Evolutionary conservation across 2,888 invertebrate species (phyloP), one percentile per base, ranked within the genome.

Genomic region (Mesoligia furuncula): DNA sequence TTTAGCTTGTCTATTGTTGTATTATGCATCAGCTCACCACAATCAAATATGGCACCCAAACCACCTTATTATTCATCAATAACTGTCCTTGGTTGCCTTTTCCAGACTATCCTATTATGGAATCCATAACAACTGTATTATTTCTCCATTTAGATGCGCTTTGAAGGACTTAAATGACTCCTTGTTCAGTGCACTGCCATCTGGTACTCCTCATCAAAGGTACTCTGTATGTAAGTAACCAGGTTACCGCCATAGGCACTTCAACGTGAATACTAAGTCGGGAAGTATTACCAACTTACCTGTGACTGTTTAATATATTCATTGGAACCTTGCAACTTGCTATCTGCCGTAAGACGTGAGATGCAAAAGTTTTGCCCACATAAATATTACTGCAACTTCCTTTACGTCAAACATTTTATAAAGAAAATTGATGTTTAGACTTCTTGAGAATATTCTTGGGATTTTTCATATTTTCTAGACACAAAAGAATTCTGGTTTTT

Each of bases 301-400:
- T 92, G 90, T 84, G 89, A 89, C 88, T 87, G 80, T 83, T 90
- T 94, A 95, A 95, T 94, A 92, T 95, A 95, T 95, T 95, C 95
- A 95, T 95, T 95, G 94, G 92, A 92, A 91, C 89, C 92, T 90
- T 88, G 93, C 93, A 91, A 90, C 90, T 93, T 88, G 88, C 85
- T 89, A 91, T 91, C 89, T 90, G 86, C 82, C 79, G 86, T 87
- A 83, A 87, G 88, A 92, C 93, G 93, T 92, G 92, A 88, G 89
- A 89, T 90, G 91, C 89, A 89, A 91, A 91, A 92, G 84, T 92
- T 91, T 84, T 70, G 77, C 83, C 77, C 86, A 88, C 89, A 89
- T 90, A 90, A 90, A 90, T 90, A 88, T 85, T 81, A 74, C 74
- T 77, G 71, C 71, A 80, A 88, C 74, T 83, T 79, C 70, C 80